phyloP scores from a whole-genome alignment of 1,140 invertebrate species.

The Heliothis virescens region DNA sequence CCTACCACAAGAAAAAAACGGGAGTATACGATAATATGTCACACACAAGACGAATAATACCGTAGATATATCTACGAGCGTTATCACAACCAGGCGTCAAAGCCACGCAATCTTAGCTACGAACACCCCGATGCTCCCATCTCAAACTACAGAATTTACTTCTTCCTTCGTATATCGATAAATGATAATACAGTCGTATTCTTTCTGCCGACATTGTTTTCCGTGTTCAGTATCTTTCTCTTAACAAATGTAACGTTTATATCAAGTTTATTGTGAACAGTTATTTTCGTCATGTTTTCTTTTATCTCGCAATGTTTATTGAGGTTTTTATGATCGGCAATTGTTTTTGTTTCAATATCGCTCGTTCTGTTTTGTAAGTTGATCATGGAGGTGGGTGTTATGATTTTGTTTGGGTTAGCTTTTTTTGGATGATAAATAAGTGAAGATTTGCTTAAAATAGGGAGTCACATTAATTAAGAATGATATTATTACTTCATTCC shows the following conservation, averaged over 20 bases:
- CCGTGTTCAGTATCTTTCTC: constrained; percentile 20
- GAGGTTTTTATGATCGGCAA: constrained; percentile 28
- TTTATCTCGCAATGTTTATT: constrained; percentile 35
- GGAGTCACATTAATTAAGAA: too few species aligned
- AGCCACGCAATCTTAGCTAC: neutral
- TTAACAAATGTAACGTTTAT: constrained; percentile 45
- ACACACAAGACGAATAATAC: constrained; percentile 17
- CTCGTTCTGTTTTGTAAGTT: neutral
- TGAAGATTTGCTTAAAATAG: too few species aligned
- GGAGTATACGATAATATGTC: constrained; percentile 5
- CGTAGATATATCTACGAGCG: constrained; percentile 12
- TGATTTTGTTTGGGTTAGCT: neutral
- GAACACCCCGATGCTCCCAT: constrained; percentile 7
- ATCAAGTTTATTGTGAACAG: constrained; percentile 32
- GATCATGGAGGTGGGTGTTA: too few species aligned
- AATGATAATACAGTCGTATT: constrained; percentile 34
- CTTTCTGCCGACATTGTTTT: constrained; percentile 23
- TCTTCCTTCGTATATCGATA: constrained; percentile 1
- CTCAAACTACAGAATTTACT: constrained; percentile 34
- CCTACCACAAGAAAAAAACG: neutral
- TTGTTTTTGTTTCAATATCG: constrained; percentile 38
- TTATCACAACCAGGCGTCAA: constrained; percentile 22
- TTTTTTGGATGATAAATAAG: too few species aligned
- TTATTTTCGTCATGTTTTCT: constrained; percentile 26
- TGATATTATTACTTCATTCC: too few species aligned